Percentiles rank a stretch among this genome's conserved stretches.
Evolutionary conservation across 2,113 vertebrate species (phyloP).

Genomic region (Pitta sordida): DNA sequence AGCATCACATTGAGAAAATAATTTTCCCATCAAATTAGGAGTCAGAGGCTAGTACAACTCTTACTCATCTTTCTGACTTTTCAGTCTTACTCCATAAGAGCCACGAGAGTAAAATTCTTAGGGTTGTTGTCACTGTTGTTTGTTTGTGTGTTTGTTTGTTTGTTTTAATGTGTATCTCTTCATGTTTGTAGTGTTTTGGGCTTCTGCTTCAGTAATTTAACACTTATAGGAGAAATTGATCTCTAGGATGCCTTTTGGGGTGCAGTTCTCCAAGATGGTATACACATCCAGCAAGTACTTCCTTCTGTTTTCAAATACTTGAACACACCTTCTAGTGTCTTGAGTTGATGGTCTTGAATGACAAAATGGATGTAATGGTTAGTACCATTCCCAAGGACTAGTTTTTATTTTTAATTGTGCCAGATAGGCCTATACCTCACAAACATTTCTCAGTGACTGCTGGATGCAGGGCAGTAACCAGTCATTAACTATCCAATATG

Average conservation of each 20-base stretch:
- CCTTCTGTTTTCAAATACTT: neutral
- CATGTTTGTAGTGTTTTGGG: neutral
- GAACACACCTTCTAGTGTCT: neutral
- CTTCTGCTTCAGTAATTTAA: neutral
- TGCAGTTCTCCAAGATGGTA: neutral
- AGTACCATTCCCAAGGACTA: neutral
- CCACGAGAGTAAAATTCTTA: neutral
- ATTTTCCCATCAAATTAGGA: neutral
- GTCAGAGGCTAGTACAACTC: neutral
- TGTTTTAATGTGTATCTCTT: neutral
- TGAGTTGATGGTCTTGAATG: neutral
- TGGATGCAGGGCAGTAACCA: neutral
- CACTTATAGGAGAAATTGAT: neutral
- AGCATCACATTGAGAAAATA: constrained; percentile 25
- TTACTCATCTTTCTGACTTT: constrained; percentile 1
- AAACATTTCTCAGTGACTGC: neutral
- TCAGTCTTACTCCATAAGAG: neutral
- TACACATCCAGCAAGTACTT: neutral
- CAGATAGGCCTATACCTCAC: neutral
- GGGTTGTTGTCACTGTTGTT: neutral
- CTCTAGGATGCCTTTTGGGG: neutral
- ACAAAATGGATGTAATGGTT: neutral
- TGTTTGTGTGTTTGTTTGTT: too few species aligned
- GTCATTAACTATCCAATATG: neutral
- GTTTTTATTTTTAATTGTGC: neutral